These are phyloP conservation scores for Ginglymostoma cirratum DNA, from an alignment of 2,113 vertebrate genomes.

Conservation along the genomic window DNA sequence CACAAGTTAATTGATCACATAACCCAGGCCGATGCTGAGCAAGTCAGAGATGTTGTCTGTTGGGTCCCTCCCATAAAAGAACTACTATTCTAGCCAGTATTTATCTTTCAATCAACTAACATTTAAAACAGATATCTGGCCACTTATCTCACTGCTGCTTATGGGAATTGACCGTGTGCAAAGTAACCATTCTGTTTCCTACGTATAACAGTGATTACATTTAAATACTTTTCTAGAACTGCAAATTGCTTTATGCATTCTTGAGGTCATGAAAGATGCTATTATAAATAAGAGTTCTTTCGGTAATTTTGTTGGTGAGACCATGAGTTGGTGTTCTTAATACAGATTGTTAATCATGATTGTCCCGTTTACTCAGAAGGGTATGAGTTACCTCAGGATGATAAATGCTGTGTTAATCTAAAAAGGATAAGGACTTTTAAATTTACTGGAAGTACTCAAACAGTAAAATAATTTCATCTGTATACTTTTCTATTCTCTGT, in stretches of 20 bases:
- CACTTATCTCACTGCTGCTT: not conserved
- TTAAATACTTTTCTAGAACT: not conserved
- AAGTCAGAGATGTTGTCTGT: not conserved
- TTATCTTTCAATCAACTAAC: not conserved
- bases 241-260: not conserved
- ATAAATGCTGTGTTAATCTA: not conserved
- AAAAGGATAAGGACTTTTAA: not conserved
- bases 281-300: not conserved
- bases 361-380: not conserved
- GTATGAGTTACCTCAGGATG: not conserved
- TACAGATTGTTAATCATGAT: not conserved
- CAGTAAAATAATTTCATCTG: not conserved
- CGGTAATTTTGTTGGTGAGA: too few relatives aligned
- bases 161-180: not conserved
- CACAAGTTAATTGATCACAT: not conserved
- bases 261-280: not conserved
- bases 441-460: not conserved
- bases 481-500: not conserved
- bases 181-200: not conserved
- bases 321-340: not conserved
- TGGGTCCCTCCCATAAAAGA: not conserved
- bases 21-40: not conserved
- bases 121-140: not conserved
- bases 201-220: not conserved
- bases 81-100: not conserved